Base-by-base conservation (phyloP, 2,113 vertebrate genomes). In the Catharus bicknelli region DNA sequence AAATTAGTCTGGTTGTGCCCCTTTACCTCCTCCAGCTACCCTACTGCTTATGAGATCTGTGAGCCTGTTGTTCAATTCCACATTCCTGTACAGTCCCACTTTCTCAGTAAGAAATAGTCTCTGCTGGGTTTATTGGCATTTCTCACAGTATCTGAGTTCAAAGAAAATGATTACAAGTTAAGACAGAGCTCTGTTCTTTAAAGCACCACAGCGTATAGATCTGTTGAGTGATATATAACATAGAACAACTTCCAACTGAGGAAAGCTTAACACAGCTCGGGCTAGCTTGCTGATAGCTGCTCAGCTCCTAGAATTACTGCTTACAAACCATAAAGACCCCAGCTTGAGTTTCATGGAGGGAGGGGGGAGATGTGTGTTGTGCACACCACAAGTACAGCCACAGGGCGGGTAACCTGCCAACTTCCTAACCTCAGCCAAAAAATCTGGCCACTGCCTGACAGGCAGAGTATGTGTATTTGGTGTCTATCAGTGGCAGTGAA, bases 161-260 rank as follows among this genome's bases (percentile, higher is more conserved):
- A 98, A 96, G 96, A 97, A 97, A 98, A 98, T 97, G 96, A 98
- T 97, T 97, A 96, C 95, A 97, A 96, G 95, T 96, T 96, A 96
- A 97, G 97, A 95, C 96, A 97, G 96, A 96, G 95, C 86, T 96
- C 96, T 97, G 93, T 95, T 96, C 27, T 72, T 97, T 97, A 94
- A 96, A 97, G 95, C 30, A 18, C 95, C 92, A 95, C 80, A 90
- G 83, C 16, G 43, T 96, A 96, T 97, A 97, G 97, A 97, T 97
- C 94, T 96, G 90, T 86, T 91, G 90, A 94, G 94, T 96, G 96
- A 97, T 97, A 95, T 92, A 96, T 96, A 85, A 72, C 82, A 96
- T 83, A 77, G 91, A 96, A 95, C 96, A 94, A 96, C 75, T 92
- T 95, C 91, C 95, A 96, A 95, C 95, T 86, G 95, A 95, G 96